A percentile compares a stretch with the other conserved stretches of the same genome.
These are phyloP conservation scores for Hassar affinis DNA, from an alignment of 2,113 vertebrate genomes.

Conservation along the genomic window DNA sequence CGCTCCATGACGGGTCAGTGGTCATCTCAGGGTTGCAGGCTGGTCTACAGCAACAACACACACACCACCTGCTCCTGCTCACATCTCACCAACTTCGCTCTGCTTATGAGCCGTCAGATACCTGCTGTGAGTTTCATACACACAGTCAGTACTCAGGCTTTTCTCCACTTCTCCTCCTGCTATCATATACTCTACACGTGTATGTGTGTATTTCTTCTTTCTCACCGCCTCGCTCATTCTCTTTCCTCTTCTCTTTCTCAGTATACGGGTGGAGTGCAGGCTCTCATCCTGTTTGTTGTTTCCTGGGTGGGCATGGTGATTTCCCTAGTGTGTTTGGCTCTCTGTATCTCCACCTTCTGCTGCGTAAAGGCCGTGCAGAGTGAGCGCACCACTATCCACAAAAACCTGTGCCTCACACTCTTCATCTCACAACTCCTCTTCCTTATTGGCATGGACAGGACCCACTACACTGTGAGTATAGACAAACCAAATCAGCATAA, in stretches of 20 bases:
- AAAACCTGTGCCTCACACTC: constrained; percentile 80
- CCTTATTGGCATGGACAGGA: constrained; percentile 87
- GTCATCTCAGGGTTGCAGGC: constrained; percentile 88
- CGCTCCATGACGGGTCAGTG: constrained; percentile 86
- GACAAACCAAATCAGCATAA: not conserved
- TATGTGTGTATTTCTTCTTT: not conserved
- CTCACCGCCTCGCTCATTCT: not conserved
- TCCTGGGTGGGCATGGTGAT: constrained; percentile 93
- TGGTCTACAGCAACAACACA: constrained; percentile 88
- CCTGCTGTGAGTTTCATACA: constrained; percentile 71
- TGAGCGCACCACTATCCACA: constrained; percentile 91
- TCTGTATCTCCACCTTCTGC: constrained; percentile 90
- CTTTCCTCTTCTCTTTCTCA: constrained; percentile 47
- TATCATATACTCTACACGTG: not conserved
- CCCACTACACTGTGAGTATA: constrained; percentile 81
- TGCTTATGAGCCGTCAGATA: constrained; percentile 87
- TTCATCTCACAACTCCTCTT: constrained; percentile 55
- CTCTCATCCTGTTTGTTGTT: constrained; percentile 86
- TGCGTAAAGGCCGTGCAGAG: constrained; percentile 89
- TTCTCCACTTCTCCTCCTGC: not conserved
- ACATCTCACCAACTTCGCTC: constrained; percentile 91
- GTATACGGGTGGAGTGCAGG: constrained; percentile 81
- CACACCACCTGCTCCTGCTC: constrained; percentile 93
- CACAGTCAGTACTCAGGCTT: not conserved
- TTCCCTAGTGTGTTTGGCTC: constrained; percentile 87